Evolutionary conservation across 2,888 invertebrate genomes (phyloP).

Genomic region (Hydrotaea diabolus): DNA sequence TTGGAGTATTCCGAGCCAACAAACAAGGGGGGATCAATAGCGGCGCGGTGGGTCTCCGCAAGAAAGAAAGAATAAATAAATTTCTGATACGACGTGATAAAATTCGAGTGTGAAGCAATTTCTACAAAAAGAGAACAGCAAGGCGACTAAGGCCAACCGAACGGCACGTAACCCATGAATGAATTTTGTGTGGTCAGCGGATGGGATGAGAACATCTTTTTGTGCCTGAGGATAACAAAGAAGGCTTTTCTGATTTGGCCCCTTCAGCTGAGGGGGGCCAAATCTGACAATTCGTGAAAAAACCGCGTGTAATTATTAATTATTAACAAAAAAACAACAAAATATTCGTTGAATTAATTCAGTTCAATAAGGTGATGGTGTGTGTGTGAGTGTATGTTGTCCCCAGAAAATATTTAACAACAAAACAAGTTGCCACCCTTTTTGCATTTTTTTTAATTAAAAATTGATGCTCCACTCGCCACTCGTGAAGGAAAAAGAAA

Average conservation of each 20-base stretch:
- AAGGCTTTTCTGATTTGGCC: slow-evolving; percentile 54
- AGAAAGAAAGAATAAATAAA: slow-evolving; percentile 28
- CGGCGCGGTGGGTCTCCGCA: not conserved
- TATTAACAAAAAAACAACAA: too few relatives aligned
- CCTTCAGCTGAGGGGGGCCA: slow-evolving; percentile 61
- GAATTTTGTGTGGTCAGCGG: not conserved
- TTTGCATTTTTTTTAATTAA: slow-evolving; percentile 27
- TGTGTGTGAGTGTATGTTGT: not conserved
- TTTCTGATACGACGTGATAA: slow-evolving; percentile 20
- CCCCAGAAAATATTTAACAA: not conserved
- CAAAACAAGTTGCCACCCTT: slow-evolving; percentile 22
- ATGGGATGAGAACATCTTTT: not conserved
- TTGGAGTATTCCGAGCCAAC: too few relatives aligned
- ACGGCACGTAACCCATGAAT: not conserved
- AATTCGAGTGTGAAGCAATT: slow-evolving; percentile 23
- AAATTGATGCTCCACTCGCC: slow-evolving; percentile 25
- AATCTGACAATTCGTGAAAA: slow-evolving; percentile 29
- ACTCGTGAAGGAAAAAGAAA: slow-evolving; percentile 29
- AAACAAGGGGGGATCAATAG: slow-evolving; percentile 8
- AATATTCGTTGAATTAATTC: too few relatives aligned
- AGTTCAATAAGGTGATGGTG: not conserved
- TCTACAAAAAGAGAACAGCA: not conserved
- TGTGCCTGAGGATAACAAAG: slow-evolving; percentile 35
- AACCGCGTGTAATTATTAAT: slow-evolving; percentile 57
- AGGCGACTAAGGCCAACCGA: slow-evolving; percentile 14